A percentile compares a stretch with the other conserved stretches of the same genome.
Evolutionary conservation across 2,113 vertebrate species (phyloP).

Genomic region (Cyprinodon tularosa): DNA sequence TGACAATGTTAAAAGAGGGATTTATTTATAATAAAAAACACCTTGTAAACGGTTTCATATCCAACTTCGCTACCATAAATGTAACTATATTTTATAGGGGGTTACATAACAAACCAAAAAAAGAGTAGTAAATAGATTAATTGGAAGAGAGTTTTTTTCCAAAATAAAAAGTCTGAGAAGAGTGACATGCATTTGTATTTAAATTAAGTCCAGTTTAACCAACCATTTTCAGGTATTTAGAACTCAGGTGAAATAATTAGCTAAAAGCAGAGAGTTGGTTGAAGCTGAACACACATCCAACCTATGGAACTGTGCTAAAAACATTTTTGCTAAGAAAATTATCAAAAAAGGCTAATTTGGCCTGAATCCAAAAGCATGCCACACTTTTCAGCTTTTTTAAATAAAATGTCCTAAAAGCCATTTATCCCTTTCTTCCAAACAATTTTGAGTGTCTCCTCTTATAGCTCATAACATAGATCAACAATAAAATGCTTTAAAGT

Average conservation of each 20-base stretch:
- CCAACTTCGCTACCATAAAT: neutral
- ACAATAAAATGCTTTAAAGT: neutral
- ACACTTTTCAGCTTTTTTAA: neutral
- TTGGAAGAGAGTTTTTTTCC: neutral
- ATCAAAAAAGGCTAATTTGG: neutral
- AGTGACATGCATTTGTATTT: neutral
- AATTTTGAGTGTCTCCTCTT: neutral
- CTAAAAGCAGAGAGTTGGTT: neutral
- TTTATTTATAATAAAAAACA: neutral
- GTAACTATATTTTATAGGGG: neutral
- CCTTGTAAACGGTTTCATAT: neutral
- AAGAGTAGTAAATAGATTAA: neutral
- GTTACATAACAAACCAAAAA: neutral
- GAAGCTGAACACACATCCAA: neutral
- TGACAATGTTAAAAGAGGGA: neutral
- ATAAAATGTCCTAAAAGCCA: neutral
- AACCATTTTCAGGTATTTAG: neutral
- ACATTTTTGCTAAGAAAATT: neutral
- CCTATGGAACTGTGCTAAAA: neutral
- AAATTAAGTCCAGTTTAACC: neutral
- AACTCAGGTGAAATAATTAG: neutral
- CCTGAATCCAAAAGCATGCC: neutral
- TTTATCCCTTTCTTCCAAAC: too few species aligned
- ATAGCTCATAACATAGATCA: neutral
- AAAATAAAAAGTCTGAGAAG: neutral